Evolutionary conservation across 2,888 invertebrate genomes (phyloP).

Genomic region (Drosophila stalkeri): DNA sequence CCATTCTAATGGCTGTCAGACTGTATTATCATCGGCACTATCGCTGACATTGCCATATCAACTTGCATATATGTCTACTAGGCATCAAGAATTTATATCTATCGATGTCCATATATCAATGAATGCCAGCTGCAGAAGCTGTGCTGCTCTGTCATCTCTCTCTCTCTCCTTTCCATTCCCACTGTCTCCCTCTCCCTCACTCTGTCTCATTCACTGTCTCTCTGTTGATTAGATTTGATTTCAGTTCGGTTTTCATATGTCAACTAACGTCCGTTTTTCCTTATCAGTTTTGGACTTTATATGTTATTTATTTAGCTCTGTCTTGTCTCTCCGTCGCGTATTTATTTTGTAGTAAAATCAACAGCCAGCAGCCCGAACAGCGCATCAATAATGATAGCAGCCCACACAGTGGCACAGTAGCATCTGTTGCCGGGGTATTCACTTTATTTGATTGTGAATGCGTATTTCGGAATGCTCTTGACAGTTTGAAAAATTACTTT

Average conservation of each 20-base stretch:
- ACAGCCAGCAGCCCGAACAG: slow-evolving; percentile 42
- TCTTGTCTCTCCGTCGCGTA: slow-evolving; percentile 43
- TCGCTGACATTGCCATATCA: slow-evolving; percentile 45
- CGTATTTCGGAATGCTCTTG: slow-evolving; percentile 15
- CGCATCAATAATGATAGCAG: slow-evolving; percentile 42
- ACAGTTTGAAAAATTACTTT: slow-evolving; percentile 2
- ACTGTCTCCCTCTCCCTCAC: neutral
- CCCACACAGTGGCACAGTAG: slow-evolving; percentile 4
- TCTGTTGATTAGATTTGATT: slow-evolving; percentile 70
- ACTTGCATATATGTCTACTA: slow-evolving; percentile 27
- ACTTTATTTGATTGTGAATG: slow-evolving; percentile 8
- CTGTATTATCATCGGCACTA: slow-evolving; percentile 59
- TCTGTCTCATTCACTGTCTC: slow-evolving; percentile 27
- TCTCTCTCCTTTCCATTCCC: neutral
- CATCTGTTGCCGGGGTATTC: slow-evolving; percentile 15
- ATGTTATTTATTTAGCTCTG: slow-evolving; percentile 64
- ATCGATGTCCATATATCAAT: slow-evolving; percentile 65
- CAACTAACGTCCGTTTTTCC: slow-evolving; percentile 54
- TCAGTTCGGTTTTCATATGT: slow-evolving; percentile 35
- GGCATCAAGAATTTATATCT: slow-evolving; percentile 28
- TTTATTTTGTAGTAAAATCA: slow-evolving; percentile 71
- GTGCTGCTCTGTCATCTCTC: slow-evolving; percentile 3
- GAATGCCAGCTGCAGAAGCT: slow-evolving; percentile 32
- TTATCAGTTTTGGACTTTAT: slow-evolving; percentile 77
- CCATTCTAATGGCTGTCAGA: slow-evolving; percentile 67